These are phyloP conservation scores for Rhombomys opimus DNA, from an alignment of 2,113 vertebrate species.

Conservation along the genomic window DNA sequence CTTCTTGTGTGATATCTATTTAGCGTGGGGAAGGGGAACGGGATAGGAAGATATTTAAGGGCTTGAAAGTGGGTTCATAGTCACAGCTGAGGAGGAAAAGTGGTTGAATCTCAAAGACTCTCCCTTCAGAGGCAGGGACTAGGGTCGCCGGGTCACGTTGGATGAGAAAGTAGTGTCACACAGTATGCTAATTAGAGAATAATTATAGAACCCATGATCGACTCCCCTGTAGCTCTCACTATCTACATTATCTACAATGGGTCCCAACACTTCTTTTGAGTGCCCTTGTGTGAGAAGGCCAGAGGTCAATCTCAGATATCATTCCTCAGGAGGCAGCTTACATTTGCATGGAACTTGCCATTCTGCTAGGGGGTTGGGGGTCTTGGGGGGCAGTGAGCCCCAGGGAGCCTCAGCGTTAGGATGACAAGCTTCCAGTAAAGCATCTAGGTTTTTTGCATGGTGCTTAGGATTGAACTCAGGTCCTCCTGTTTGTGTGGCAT, in stretches of 20 bases:
- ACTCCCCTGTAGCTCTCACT: conserved; percentile 12
- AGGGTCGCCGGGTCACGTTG: conserved; percentile 65
- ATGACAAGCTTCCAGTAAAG: no score
- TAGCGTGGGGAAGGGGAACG: conserved; percentile 63
- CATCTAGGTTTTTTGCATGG: neutral
- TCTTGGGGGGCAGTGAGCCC: neutral
- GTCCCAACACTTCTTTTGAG: conserved; percentile 69
- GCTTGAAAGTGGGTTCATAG: conserved; percentile 42
- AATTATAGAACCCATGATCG: neutral
- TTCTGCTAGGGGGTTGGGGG: neutral
- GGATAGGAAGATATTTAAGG: conserved; percentile 31
- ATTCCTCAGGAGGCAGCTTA: neutral
- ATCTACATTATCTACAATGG: conserved; percentile 62
- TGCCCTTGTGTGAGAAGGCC: neutral
- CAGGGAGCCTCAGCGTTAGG: neutral
- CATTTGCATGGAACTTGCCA: no score
- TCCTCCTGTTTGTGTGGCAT: rapidly evolving
- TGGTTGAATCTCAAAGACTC: conserved; percentile 54
- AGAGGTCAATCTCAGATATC: neutral
- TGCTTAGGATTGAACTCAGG: neutral
- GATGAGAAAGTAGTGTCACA: conserved; percentile 28
- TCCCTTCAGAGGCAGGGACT: conserved; percentile 67
- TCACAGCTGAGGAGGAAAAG: conserved; percentile 67
- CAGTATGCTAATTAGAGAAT: no score
- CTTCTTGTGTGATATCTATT: conserved; percentile 71